Base-by-base conservation (phyloP, 64 coral and sea anemone species). In the Anthopleura sola region DNA sequence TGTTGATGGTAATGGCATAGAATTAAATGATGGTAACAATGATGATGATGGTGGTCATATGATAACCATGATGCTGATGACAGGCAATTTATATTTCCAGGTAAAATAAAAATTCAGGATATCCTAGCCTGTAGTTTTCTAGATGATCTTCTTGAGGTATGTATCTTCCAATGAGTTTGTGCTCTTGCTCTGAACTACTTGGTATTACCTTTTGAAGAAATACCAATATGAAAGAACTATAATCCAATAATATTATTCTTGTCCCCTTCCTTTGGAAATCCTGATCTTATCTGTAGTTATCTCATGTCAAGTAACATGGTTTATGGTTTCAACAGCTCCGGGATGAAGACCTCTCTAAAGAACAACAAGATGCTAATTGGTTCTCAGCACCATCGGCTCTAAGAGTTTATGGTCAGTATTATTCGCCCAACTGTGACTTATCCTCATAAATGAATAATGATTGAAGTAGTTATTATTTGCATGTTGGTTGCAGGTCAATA, bases 21-120 rank as follows among this genome's bases (percentile, higher is more conserved):
- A n/a, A n/a, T n/a, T n/a, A n/a, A n/a, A 17, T 20, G 66, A 71
- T 32, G 13, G 13, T 71, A 62, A 3, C n/a, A 21, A 10, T 62
- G 23, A n/a, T 62, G 1, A 62, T 26, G 16, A 69, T 69, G 58
- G 21, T 26, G 24, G n/a, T 24, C 1, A 24, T 62, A 20, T 62
- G 58, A n/a, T 33, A 15, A 69, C 11, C 7, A 32, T 16, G 13
- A 71, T 71, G 6, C 15, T 69, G 7, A 69, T 33, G 24, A 62
- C 5, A 26, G 5, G 58, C 3, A n/a, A 6, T 62, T n/a, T 62
- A 6, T 14, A 31, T 71, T 71, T 19, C 3, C 38, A 99, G 97
- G 97, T 40, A 99, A 99, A 83, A 99, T 99, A 46, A 99, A 99
- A 49, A 99, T 99, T 81, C 97, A 99, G 92, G 97, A 99, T 77